Evolutionary conservation across 2,113 vertebrate genomes (phyloP).

Genomic region (Geococcyx californianus): DNA sequence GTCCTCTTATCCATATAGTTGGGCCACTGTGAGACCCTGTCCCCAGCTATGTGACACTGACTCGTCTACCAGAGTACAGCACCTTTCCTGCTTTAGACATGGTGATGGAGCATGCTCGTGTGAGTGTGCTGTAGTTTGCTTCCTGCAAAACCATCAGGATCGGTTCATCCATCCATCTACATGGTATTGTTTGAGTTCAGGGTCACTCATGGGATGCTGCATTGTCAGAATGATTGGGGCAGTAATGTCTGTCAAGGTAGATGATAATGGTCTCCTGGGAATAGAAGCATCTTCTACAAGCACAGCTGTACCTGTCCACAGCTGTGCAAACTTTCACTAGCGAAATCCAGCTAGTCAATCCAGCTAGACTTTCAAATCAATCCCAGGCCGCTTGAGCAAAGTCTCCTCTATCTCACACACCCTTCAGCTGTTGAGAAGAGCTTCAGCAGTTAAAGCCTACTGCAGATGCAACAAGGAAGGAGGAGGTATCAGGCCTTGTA

Average conservation of each 20-base stretch:
- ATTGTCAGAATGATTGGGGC: neutral
- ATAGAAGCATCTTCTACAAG: neutral
- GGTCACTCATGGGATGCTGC: neutral
- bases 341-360: conserved; percentile 40
- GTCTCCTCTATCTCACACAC: neutral
- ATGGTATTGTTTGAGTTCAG: neutral
- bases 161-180: neutral
- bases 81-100: neutral
- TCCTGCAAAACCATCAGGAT: neutral
- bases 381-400: neutral
- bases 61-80: neutral
- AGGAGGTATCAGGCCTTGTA: neutral
- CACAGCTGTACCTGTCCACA: conserved; percentile 29
- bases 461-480: neutral
- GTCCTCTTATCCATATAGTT: neutral
- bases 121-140: neutral
- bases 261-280: conserved; percentile 7
- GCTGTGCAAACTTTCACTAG: conserved; percentile 44
- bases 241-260: neutral
- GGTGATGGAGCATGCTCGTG: neutral
- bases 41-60: neutral
- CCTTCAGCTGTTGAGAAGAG: conserved; percentile 12
- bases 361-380: conserved; percentile 37
- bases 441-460: conserved; percentile 14
- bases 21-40: neutral